Evolutionary conservation across 53 echinoderm and acorn worm genomes (phyloP), one percentile per base, ranked within the genome.

Genomic region (Hippasteria phrygiana): DNA sequence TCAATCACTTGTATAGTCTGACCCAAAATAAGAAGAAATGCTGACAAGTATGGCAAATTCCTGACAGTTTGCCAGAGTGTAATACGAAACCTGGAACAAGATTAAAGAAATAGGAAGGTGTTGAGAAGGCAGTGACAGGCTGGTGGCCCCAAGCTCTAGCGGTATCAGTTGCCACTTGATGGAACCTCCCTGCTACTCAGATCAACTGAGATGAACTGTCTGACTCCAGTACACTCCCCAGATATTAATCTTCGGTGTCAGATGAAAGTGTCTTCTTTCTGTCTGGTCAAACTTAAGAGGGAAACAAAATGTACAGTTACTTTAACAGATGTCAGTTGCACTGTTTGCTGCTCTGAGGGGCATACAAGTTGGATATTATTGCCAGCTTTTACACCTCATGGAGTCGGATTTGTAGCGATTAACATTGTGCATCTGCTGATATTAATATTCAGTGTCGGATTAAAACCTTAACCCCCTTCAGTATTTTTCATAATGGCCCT

Each of bases 31-130:
- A 29, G 26, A 55, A 59, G 34, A 29, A 20, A 16, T 77, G 55
- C 7, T 4, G 17, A 1, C 17, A 33, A 37, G 78, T 55, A 36
- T 77, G 56, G 55, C 26, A 27, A 78, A 78, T 59, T 62, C 78
- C 62, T 36, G 62, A 78, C 62, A 59, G 78, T 32, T 36, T 78
- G 18, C 33, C 22, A 8, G 78, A 78, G 55, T 3, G 78, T 59
- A 78, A 78, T 59, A 38, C 48, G 78, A 78, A 78, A 78, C 78
- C 78, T 39, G 59, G 78, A 78, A 59, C 78, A 38, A 78, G 78
- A 78, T 78, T 78, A 78, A 62, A 78, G 78, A 78, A 78, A 59
- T 78, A 59, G 62, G 78, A 78, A 78, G 56, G 78, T 78, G 78
- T 78, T 78, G 78, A 78, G 55, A 14, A 8, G 17, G 67, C 39